Conservation (phyloP, 2,888 invertebrate species). For the Darwinula stevensoni region DNA sequence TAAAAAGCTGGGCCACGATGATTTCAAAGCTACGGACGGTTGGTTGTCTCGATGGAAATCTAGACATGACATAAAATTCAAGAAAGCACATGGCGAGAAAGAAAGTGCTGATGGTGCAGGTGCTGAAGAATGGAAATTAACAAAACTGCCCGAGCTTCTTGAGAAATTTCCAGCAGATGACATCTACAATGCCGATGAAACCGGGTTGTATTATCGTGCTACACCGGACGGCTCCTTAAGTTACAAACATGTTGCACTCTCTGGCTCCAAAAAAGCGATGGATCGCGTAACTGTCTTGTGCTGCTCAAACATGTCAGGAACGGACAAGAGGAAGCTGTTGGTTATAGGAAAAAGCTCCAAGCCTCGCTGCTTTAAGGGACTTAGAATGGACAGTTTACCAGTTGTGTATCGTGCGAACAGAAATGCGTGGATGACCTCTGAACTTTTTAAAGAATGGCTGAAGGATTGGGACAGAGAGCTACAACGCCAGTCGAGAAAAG, state of each 20-base stretch:
- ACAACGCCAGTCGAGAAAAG: slow-evolving; percentile 11
- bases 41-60: no score
- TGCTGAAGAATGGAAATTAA: background rate
- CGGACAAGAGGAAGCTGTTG: slow-evolving; percentile 13
- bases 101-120: no score
- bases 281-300: slow-evolving; percentile 13
- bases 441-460: slow-evolving; percentile 11
- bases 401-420: slow-evolving; percentile 9
- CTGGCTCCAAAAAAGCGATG: slow-evolving; percentile 12
- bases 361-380: slow-evolving; percentile 14
- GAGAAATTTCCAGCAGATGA: background rate
- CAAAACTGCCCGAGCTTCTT: background rate
- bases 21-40: no score
- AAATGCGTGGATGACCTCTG: slow-evolving; percentile 15
- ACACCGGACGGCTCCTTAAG: background rate
- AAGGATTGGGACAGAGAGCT: slow-evolving; percentile 11
- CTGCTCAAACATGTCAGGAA: slow-evolving; percentile 13
- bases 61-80: no score
- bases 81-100: no score
- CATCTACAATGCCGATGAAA: slow-evolving; percentile 6
- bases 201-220: slow-evolving; percentile 3
- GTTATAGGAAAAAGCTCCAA: slow-evolving; percentile 14
- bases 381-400: slow-evolving; percentile 12
- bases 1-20: no score
- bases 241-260: slow-evolving; percentile 12